These are phyloP conservation scores for Microtus richardsoni DNA, from an alignment of 2,113 vertebrate genomes.

Conservation along the genomic window DNA sequence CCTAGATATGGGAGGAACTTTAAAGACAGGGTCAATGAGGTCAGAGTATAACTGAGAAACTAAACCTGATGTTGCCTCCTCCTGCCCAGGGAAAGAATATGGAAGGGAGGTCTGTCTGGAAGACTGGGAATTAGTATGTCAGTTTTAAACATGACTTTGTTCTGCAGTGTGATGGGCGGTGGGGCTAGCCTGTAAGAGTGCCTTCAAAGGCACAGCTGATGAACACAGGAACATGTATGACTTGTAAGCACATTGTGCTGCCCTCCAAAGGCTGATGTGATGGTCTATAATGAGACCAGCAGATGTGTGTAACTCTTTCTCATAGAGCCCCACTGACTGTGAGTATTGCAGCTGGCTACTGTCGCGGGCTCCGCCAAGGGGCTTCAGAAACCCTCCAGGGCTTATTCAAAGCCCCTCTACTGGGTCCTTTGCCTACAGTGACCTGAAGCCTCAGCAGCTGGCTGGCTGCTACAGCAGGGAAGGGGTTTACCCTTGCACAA, in stretches of 20 bases:
- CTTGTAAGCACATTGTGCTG: neutral
- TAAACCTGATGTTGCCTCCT: too few species aligned
- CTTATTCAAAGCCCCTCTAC: neutral
- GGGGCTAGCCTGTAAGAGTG: neutral
- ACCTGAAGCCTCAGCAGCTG: too few species aligned
- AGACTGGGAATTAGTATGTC: fast-evolving
- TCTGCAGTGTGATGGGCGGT: fast-evolving
- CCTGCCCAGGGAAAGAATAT: fast-evolving
- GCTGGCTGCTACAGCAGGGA: fast-evolving
- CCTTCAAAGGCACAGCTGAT: neutral
- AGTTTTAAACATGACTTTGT: fast-evolving
- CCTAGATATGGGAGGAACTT: too few species aligned
- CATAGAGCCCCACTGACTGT: fast-evolving
- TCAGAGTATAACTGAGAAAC: too few species aligned
- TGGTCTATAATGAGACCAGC: neutral
- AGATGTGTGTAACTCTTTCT: neutral
- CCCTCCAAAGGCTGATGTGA: neutral
- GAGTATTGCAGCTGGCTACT: neutral
- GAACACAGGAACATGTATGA: neutral
- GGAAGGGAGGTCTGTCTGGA: fast-evolving
- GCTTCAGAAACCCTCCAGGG: neutral
- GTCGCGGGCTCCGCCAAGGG: fast-evolving
- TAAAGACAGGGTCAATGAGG: neutral
- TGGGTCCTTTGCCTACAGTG: neutral
- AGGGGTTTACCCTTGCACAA: neutral